Percentiles rank a stretch among this genome's conserved stretches.
Conservation (phyloP, 2,888 invertebrate species). For the Pilophorus perplexus region DNA sequence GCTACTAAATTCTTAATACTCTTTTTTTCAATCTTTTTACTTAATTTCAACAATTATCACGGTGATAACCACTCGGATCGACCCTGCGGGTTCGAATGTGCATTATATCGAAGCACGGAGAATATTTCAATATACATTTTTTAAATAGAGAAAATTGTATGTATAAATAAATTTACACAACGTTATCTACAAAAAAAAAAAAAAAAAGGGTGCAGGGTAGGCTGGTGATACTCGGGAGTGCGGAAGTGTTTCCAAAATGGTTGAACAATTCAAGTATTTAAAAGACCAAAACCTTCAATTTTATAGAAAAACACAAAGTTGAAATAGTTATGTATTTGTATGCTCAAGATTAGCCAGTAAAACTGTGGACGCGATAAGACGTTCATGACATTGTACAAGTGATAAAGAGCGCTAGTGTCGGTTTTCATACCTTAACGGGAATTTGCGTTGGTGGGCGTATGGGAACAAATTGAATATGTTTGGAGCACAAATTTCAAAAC, state of each 20-base stretch:
- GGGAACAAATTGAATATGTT: conserved; percentile 4
- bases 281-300: no score
- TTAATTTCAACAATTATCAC: conserved; percentile 29
- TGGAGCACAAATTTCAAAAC: neutral
- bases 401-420: no score
- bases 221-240: neutral
- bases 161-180: conserved; percentile 31
- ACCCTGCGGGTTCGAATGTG: neutral
- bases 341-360: no score
- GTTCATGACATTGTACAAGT: no score
- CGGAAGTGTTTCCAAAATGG: no score
- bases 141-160: conserved; percentile 24
- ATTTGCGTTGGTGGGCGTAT: no score
- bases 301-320: no score
- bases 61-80: conserved; percentile 5
- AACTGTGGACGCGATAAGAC: no score
- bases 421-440: no score
- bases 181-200: conserved; percentile 28
- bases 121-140: neutral
- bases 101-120: conserved; percentile 11
- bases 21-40: no score
- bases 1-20: conserved; percentile 32
- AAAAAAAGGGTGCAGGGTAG: neutral
- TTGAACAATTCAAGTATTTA: no score
- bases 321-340: no score